These are phyloP conservation scores for Cremastinae sp. DNA, from an alignment of 2,888 invertebrate genomes.

Conservation along the genomic window DNA sequence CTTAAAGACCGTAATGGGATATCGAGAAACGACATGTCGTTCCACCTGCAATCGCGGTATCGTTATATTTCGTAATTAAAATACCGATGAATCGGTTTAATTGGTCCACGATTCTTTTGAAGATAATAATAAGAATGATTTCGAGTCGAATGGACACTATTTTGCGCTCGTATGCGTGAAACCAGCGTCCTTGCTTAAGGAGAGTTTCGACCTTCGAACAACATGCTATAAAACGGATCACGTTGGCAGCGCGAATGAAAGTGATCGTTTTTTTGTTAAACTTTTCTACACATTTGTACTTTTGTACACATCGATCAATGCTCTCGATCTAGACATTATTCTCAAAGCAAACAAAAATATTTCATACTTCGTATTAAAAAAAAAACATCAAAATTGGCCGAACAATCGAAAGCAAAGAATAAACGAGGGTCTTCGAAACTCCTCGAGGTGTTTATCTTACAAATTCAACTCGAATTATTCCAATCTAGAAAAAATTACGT, in stretches of 20 bases:
- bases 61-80: slow-evolving; percentile 4
- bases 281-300: slow-evolving; percentile 5
- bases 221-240: slow-evolving; percentile 38
- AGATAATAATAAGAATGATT: slow-evolving; percentile 26
- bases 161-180: background rate
- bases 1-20: background rate
- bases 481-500: no score
- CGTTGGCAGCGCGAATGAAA: slow-evolving; percentile 41
- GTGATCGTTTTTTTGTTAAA: slow-evolving; percentile 37
- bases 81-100: slow-evolving; percentile 17
- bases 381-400: no score
- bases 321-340: background rate
- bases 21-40: background rate
- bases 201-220: slow-evolving; percentile 50
- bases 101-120: background rate
- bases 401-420: no score
- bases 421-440: no score
- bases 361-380: background rate
- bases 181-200: slow-evolving; percentile 48
- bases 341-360: background rate
- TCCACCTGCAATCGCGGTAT: slow-evolving; percentile 6
- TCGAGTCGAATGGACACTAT: slow-evolving; percentile 9
- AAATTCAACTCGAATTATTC: no score
- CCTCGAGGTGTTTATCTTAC: no score
- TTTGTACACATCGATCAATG: background rate